Base-by-base conservation (phyloP, 2,113 vertebrate genomes). In the Cottus gobio region DNA sequence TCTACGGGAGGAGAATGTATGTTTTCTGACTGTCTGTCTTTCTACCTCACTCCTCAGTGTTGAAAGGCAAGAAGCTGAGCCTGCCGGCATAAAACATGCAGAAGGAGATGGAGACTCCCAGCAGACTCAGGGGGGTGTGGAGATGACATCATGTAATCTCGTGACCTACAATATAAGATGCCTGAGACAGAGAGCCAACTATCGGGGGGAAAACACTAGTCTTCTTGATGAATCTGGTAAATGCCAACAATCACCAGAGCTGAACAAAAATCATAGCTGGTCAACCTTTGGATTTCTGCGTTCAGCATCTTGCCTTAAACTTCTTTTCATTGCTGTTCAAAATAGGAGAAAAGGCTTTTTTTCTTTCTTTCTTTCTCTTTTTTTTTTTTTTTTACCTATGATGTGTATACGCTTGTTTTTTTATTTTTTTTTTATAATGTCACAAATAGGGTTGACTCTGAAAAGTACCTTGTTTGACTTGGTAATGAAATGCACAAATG, bases 11-110 rank as follows among this genome's bases (percentile, higher is more conserved):
- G 0, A n/a, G n/a, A n/a, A 52, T 50, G 31, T 54, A 46, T 22
- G 24, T 4, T 62, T 78, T 28, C 18, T 71, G 1, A 69, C 46
- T 34, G 11, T 77, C 50, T 81, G 10, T 56, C 20, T 36, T 73
- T 75, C 13, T 39, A 0, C 60, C 5, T 42, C 28, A 12, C 2
- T 18, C 65, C 60, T 60, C 91, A 99, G 98, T 99, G 80, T 96
- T 99, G 94, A 99, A 99, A 94, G 98, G 98, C 94, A 99, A 99
- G 97, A 99, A 99, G 94, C 95, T 99, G 91, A 99, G 98, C 94
- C 97, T 99, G 93, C 98, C 98, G 86, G 98, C 98, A 0, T 99
- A 98, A 97, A 95, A 95, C 93, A 90, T 92, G 93, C 95, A 95
- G 91, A 94, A 95, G 91, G 73, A 83, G 87, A 80, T 67, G 60